A percentile compares a stretch with the other conserved stretches of the same genome.
Conservation (phyloP, 2,888 invertebrate species). For the Stenolophus ochropezus region DNA sequence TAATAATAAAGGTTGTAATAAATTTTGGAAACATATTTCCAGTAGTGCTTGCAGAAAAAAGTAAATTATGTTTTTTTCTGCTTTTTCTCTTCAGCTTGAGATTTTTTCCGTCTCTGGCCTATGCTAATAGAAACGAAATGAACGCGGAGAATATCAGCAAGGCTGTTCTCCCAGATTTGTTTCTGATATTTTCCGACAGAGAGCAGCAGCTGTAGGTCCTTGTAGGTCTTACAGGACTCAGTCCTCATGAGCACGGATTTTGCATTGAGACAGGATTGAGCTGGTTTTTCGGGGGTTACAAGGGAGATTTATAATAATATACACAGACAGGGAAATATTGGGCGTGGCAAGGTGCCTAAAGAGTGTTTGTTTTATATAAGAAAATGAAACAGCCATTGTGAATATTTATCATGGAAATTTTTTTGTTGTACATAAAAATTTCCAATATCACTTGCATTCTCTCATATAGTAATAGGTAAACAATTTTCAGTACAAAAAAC, state of each 20-base stretch:
- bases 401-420: too few relatives aligned
- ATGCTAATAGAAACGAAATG: slow-evolving; percentile 56
- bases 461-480: too few relatives aligned
- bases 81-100: too few relatives aligned
- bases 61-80: too few relatives aligned
- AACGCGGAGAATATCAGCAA: slow-evolving; percentile 41
- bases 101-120: background rate
- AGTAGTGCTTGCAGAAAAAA: too few relatives aligned
- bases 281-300: slow-evolving; percentile 11
- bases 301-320: slow-evolving; percentile 14
- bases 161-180: slow-evolving; percentile 14
- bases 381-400: background rate
- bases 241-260: slow-evolving; percentile 14
- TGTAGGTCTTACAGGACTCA: background rate
- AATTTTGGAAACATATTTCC: too few relatives aligned
- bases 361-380: background rate
- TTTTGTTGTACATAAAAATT: too few relatives aligned
- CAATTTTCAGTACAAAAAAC: too few relatives aligned
- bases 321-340: background rate
- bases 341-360: too few relatives aligned
- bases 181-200: slow-evolving; percentile 21
- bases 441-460: too few relatives aligned
- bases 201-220: background rate
- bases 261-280: slow-evolving; percentile 19
- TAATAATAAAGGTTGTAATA: too few relatives aligned